A percentile compares a stretch with the other conserved stretches of the same genome.
Conservation (phyloP, 2,797 vertebrate species). For the Malacoctenus gilli region DNA sequence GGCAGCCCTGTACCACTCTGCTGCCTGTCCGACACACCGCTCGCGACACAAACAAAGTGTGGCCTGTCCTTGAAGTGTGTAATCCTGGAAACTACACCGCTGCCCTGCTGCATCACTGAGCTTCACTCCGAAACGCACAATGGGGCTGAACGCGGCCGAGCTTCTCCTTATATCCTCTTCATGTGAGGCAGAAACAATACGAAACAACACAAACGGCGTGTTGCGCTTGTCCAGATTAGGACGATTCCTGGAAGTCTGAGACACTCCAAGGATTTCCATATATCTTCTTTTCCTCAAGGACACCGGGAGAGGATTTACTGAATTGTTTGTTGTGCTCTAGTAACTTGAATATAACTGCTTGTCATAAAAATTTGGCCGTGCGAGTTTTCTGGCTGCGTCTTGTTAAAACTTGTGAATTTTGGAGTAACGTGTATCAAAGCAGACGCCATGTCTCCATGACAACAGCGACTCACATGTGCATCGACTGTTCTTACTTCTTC, state of each 20-base stretch:
- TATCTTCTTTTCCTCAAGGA: constrained; percentile 7
- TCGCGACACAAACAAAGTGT: constrained; percentile 51
- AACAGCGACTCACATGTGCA: too few species aligned
- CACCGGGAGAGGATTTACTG: constrained; percentile 9
- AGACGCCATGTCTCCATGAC: too few species aligned
- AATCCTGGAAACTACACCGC: constrained; percentile 44
- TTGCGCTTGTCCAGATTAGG: background rate
- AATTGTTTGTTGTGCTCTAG: too few species aligned
- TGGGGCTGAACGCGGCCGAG: background rate
- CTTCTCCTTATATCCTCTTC: constrained; percentile 25
- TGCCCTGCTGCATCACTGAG: constrained; percentile 56
- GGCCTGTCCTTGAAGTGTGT: constrained; percentile 55
- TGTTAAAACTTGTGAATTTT: too few species aligned
- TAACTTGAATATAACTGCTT: too few species aligned
- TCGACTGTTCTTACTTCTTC: too few species aligned
- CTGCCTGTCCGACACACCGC: constrained; percentile 44
- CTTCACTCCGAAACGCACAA: constrained; percentile 20
- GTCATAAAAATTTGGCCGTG: too few species aligned
- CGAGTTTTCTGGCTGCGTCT: too few species aligned
- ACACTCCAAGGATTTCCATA: background rate
- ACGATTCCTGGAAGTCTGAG: background rate
- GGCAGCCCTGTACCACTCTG: constrained; percentile 31
- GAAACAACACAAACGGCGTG: background rate
- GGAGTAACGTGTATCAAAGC: too few species aligned
- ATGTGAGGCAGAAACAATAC: too few species aligned